Evolutionary conservation across 53 echinoderm and acorn worm genomes (phyloP), one percentile per base, ranked within the genome.

Genomic region (Stichopus horrens): DNA sequence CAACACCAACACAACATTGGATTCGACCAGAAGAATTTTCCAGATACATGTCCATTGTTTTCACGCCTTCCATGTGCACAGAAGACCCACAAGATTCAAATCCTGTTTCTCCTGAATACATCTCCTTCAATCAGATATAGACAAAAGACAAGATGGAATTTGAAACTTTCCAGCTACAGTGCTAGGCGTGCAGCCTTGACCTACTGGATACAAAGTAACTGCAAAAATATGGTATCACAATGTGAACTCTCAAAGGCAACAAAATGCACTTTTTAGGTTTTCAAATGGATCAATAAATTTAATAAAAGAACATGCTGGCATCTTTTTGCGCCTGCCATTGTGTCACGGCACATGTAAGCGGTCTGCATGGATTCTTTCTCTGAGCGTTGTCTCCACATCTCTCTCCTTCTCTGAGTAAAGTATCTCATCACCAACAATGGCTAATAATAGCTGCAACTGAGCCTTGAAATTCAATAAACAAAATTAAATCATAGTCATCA

Each of bases 251-350:
- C 16, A 63, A 63, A 79, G 79, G 79, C 79, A 55, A 55, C 79
- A 79, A 16, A 79, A 55, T 55, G 79, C 79, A 79, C 79, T 79
- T 79, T 79, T 55, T 53, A 16, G 79, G 18, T 79, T 37, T 79
- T 19, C 63, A 4, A 79, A 53, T 52, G 54, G 18, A 79, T 79
- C 79, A 79, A 79, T 79, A 79, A 37, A 79, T 79, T 79, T 53
- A 79, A 79, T 79, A 79, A 79, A 37, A 54, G 79, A 53, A 79
- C 53, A 79, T 79, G 79, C 52, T 53, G 79, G 55, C 79, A 52
- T 55, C 53, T 79, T 79, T 79, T n/a, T 52, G 79, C 9, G 19
- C 79, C 54, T 5, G 63, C 63, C 79, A 53, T 53, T 79, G 79
- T 79, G 79, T 53, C 79, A 54, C 5, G 19, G 79, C 19, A 53